Base-by-base conservation (phyloP, 2,113 vertebrate genomes). In the Lonchura striata region DNA sequence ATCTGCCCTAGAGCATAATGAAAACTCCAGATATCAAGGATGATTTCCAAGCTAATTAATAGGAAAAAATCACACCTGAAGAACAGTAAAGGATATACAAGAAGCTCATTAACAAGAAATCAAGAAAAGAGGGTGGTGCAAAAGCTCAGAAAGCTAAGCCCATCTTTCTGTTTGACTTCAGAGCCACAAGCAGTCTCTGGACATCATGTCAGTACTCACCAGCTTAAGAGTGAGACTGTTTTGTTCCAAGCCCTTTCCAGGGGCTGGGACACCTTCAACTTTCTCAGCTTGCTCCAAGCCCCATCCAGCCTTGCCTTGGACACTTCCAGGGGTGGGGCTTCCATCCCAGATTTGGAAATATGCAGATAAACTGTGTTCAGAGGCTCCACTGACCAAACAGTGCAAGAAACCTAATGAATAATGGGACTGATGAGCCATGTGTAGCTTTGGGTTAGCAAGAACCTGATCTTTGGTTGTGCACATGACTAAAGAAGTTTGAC, bases 141-240 rank as follows among this genome's bases (percentile, higher is more conserved):
- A 20, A 54, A 77, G 3, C 17, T 50, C 46, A 78, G 31, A 37
- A 49, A 72, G 44, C 3, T 4, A 2, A n/a, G 1, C 50, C 39
- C 25, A 10, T 57, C 18, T 33, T 92, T 61, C 33, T 65, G 25
- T 57, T 77, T 54, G 27, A 39, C 14, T 70, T 63, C 35, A 74
- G 72, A 70, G 37, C 15, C 50, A 54, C 53, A 16, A 20, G 30
- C 5, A 47, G 16, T 5, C 11, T 70, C 49, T 25, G 56, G 37
- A 33, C 27, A 42, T n/a, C 0, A 0, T 37, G 9, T 27, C 39
- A 44, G 72, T 28, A 37, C 10, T 85, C 2, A 2, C 3, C 76
- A 46, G 27, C 4, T 4, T 11, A 17, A 14, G 14, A 33, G 2
- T 30, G 16, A 30, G 9, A 11, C 23, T 10, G 7, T 52, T 27